Evolutionary conservation across 2,888 invertebrate genomes (phyloP).

Genomic region (Sarcophaga carnaria): DNA sequence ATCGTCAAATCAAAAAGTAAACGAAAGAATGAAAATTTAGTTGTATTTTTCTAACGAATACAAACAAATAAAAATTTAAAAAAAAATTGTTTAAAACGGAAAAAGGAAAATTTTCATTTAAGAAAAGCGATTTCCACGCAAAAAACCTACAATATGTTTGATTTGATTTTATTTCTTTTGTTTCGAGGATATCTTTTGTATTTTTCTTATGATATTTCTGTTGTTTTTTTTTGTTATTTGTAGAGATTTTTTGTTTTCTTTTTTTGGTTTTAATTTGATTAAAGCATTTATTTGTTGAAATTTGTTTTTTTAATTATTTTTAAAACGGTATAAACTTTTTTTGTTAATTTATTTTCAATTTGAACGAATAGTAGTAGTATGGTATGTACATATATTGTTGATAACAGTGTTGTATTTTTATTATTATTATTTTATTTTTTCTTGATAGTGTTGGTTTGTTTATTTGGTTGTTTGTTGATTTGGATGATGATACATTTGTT

Average conservation of each 20-base stretch:
- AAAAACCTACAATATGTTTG: constrained; percentile 57
- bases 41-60: not conserved
- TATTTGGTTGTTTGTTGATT: constrained; percentile 51
- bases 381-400: constrained; percentile 47
- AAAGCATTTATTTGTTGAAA: constrained; percentile 10
- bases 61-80: not conserved
- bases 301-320: constrained; percentile 41
- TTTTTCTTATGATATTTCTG: constrained; percentile 30
- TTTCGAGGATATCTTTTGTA: constrained; percentile 16
- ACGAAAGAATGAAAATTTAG: constrained; percentile 18
- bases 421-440: not conserved
- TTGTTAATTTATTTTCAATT: constrained; percentile 24
- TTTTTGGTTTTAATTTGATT: constrained; percentile 23
- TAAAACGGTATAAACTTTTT: not conserved
- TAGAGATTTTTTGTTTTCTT: constrained; percentile 18
- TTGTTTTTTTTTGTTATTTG: constrained; percentile 16
- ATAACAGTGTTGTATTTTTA: constrained; percentile 48
- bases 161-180: constrained; percentile 63
- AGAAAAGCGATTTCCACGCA: not conserved
- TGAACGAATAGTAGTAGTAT: not conserved
- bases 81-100: not conserved
- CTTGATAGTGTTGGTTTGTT: constrained; percentile 20
- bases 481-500: constrained; percentile 59
- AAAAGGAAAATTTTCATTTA: not conserved
- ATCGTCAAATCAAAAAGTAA: constrained; percentile 8